Evolutionary conservation across 2,113 vertebrate species (phyloP).

Genomic region (Hylia prasina): DNA sequence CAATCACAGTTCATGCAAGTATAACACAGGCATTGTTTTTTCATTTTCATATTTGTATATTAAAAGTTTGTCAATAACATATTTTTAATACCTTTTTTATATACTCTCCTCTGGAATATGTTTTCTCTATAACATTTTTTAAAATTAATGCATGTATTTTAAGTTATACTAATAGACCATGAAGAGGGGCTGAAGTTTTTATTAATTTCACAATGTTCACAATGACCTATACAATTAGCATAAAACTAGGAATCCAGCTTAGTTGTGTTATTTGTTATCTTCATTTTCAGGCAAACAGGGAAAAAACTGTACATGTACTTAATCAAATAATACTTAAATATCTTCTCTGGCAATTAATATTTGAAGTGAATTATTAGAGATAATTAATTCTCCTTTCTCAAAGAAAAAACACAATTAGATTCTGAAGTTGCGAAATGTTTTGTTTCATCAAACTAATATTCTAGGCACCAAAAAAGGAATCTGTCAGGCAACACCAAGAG

Average conservation of each 20-base stretch:
- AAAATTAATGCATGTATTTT: neutral
- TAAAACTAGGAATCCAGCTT: neutral
- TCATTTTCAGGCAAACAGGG: neutral
- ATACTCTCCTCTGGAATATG: neutral
- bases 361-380: neutral
- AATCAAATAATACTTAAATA: neutral
- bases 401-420: neutral
- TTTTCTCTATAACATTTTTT: neutral
- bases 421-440: neutral
- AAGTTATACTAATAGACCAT: neutral
- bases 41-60: neutral
- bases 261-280: neutral
- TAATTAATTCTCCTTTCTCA: neutral
- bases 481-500: neutral
- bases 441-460: neutral
- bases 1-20: neutral
- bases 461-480: neutral
- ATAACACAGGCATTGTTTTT: neutral
- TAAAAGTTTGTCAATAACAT: neutral
- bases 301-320: neutral
- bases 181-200: neutral
- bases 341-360: neutral
- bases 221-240: neutral
- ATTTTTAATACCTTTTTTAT: neutral
- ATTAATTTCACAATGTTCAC: neutral